Evolutionary conservation across 92 coral and sea anemone species (phyloP).

Genomic region (Actinernus sp.): DNA sequence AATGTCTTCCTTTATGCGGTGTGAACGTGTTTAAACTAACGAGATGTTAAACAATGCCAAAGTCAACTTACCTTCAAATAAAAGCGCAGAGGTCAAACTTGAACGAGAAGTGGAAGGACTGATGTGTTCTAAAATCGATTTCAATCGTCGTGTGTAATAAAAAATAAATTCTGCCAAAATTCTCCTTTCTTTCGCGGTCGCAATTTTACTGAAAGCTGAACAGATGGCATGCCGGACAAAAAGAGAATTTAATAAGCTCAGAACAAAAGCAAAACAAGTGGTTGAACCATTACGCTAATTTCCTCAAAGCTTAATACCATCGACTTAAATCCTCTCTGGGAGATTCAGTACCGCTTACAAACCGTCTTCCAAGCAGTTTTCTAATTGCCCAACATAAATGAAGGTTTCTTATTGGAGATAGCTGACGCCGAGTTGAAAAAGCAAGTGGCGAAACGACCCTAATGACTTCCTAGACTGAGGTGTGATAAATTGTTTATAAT

Average conservation of each 20-base stretch:
- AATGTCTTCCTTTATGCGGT: neutral
- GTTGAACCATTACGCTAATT: conserved; percentile 25
- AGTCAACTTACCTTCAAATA: conserved; percentile 5
- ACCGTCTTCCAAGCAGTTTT: too few species aligned
- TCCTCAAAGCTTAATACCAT: conserved; percentile 22
- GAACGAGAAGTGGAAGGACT: too few species aligned
- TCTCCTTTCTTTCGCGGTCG: too few species aligned
- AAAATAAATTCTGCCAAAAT: too few species aligned
- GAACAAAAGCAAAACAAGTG: conserved; percentile 47
- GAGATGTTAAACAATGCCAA: conserved; percentile 8
- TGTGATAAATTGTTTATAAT: conserved; percentile 52
- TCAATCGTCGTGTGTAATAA: too few species aligned
- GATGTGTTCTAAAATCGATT: too few species aligned
- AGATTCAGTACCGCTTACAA: too few species aligned
- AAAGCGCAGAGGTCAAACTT: too few species aligned
- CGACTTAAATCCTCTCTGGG: conserved; percentile 20
- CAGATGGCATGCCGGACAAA: conserved; percentile 35
- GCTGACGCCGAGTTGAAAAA: neutral
- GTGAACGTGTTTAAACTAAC: conserved; percentile 9
- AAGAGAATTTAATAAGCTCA: conserved; percentile 47
- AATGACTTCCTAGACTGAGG: conserved; percentile 30
- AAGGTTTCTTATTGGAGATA: too few species aligned
- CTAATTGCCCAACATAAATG: too few species aligned
- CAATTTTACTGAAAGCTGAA: conserved; percentile 12
- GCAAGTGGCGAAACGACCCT: neutral